These are phyloP conservation scores for Brenthis daphne DNA, from an alignment of 2,888 invertebrate species.

Conservation along the genomic window DNA sequence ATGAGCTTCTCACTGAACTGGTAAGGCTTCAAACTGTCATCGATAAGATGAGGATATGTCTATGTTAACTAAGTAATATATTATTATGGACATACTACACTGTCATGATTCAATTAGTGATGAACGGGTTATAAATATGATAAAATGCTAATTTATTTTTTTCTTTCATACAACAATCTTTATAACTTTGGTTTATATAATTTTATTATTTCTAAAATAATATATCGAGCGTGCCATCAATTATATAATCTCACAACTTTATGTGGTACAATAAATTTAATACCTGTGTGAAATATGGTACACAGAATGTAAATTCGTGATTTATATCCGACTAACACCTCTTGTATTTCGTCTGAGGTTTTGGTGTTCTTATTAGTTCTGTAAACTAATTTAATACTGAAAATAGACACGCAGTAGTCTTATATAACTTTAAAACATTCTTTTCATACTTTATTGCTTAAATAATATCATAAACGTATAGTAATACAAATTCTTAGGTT, in stretches of 20 bases:
- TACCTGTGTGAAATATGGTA: slow-evolving; percentile 21
- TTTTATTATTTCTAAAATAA: not conserved
- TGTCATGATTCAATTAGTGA: no score
- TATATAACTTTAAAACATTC: not conserved
- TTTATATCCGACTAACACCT: slow-evolving; percentile 11
- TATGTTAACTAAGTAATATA: no score
- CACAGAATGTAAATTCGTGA: slow-evolving; percentile 13
- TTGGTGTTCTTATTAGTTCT: slow-evolving; percentile 5
- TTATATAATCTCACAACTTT: slow-evolving; percentile 4
- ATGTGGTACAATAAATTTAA: slow-evolving; percentile 11
- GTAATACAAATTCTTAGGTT: no score
- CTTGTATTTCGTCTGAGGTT: slow-evolving; percentile 14
- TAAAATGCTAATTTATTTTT: no score
- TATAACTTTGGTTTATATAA: not conserved
- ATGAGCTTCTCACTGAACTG: no score
- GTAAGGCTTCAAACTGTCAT: no score
- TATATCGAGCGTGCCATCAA: not conserved
- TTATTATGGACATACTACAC: no score
- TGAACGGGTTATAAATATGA: no score
- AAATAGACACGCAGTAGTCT: not conserved
- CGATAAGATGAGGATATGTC: no score
- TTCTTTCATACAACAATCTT: no score
- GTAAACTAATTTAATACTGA: slow-evolving; percentile 7
- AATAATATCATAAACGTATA: no score
- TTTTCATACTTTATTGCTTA: no score